A percentile compares a stretch with the other conserved stretches of the same genome.
These are phyloP conservation scores for Rhagologus leucostigma DNA, from an alignment of 2,113 vertebrate genomes.

Conservation along the genomic window DNA sequence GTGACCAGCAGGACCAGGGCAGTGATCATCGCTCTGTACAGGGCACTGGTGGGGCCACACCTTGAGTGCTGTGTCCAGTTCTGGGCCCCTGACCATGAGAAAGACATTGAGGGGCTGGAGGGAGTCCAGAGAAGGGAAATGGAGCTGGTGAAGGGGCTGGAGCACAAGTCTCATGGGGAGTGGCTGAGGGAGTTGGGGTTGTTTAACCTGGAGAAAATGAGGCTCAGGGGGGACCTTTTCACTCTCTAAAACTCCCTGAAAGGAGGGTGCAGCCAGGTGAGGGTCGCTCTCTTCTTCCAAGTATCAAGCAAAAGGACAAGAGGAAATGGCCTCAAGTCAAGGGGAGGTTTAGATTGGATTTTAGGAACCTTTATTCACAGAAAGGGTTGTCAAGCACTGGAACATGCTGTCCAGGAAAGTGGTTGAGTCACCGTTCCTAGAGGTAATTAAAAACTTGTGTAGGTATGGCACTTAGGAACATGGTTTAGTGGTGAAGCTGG, in stretches of 20 bases:
- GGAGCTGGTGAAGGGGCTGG: accelerated
- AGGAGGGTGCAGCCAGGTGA: background rate
- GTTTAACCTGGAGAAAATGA: background rate
- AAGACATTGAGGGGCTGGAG: too few relatives aligned
- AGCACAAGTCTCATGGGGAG: background rate
- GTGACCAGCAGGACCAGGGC: background rate
- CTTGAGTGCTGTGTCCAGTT: background rate
- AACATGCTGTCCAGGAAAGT: background rate
- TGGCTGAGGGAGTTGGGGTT: accelerated
- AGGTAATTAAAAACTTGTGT: background rate
- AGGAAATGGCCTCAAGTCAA: background rate
- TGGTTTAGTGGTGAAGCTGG: background rate
- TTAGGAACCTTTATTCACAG: background rate
- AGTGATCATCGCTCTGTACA: accelerated
- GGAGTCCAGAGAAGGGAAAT: accelerated
- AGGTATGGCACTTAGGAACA: background rate
- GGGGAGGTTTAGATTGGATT: background rate
- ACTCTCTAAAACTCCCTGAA: background rate
- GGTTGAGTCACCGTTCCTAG: background rate
- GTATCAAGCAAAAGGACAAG: background rate
- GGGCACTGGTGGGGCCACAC: accelerated
- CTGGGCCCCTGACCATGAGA: background rate
- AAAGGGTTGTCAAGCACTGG: background rate
- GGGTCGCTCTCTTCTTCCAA: background rate
- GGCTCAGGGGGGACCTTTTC: background rate